Percentiles rank a stretch among this genome's conserved stretches.
Conservation (phyloP, 2,888 invertebrate species). For the Mesopsocus fuscifrons region DNA sequence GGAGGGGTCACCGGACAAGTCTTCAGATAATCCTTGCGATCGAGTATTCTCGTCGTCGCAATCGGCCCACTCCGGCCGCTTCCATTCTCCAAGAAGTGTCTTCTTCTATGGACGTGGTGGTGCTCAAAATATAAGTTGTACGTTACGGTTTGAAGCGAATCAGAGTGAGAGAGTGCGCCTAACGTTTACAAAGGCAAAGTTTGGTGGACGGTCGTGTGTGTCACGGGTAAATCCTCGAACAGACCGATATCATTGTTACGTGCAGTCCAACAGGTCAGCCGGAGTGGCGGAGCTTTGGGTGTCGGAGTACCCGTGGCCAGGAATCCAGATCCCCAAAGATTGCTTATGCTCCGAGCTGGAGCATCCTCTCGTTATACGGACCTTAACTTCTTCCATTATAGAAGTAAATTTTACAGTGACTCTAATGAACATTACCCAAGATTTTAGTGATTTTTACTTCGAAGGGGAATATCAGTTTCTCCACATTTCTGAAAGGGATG, state of each 20-base stretch:
- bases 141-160: slow-evolving; percentile 52
- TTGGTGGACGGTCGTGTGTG: slow-evolving; percentile 46
- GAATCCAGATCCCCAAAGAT: slow-evolving; percentile 44
- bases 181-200: slow-evolving; percentile 45
- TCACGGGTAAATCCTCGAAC: slow-evolving; percentile 42
- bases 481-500: slow-evolving; percentile 33
- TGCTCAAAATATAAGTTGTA: slow-evolving; percentile 51
- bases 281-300: slow-evolving; percentile 41
- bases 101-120: slow-evolving; percentile 71
- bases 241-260: slow-evolving; percentile 46
- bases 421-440: slow-evolving; percentile 63
- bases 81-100: slow-evolving; percentile 58
- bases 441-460: slow-evolving; percentile 60
- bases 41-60: slow-evolving; percentile 24
- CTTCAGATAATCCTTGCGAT: slow-evolving; percentile 42
- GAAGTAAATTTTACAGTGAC: slow-evolving; percentile 55
- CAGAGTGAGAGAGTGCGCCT: slow-evolving; percentile 47
- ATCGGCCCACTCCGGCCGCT: slow-evolving; percentile 30
- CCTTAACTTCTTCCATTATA: slow-evolving; percentile 47
- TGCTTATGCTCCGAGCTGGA: slow-evolving; percentile 53
- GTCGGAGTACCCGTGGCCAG: slow-evolving; percentile 50
- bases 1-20: slow-evolving; percentile 37
- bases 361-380: slow-evolving; percentile 41
- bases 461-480: slow-evolving; percentile 50
- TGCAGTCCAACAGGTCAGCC: slow-evolving; percentile 27